Evolutionary conservation across 2,888 invertebrate genomes (phyloP), one percentile per base, ranked within the genome.

Genomic region (Drosophila tanythrix): DNA sequence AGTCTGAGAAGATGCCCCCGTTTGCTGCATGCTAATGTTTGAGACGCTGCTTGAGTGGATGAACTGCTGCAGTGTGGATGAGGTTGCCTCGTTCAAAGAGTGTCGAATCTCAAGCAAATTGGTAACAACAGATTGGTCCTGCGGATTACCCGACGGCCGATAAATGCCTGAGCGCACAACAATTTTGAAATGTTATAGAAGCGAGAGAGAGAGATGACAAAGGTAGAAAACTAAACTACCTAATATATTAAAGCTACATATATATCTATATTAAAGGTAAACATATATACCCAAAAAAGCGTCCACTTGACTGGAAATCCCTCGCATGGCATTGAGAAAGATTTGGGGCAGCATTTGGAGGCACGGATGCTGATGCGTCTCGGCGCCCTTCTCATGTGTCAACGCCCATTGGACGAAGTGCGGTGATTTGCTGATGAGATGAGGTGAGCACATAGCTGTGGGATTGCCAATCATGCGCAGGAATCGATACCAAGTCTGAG

Each of bases 401-500:
- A 96, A 94, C 0, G 98, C 98, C 93, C 97, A 98, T 94, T 98
- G 95, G 38, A 95, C 91, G 76, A 95, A 95, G 78, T 95, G 95
- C 2, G 95, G 95, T 0, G 95, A 95, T 89, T 95, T 95, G 81
- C 95, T 95, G 78, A 95, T 96, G 75, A 97, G 94, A 83, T 97
- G 96, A 0, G 98, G 98, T 46, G 97, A 96, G 86, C 97, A 97
- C 72, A 99, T 94, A 86, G 98, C 98, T 1, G 98, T 98, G 0
- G 99, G 99, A 94, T 98, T 98, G 36, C 99, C 98, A 74, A 99
- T 96, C 46, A 98, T 97, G 91, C 99, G 98, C 71, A 99, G 94
- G 90, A 99, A 96, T 71, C 99, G 95, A 93, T 98, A 99, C 99
- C 99, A 99, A 88, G 97, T 96, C 94, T 99, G 99, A 68, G 97